Evolutionary conservation across 2,797 vertebrate genomes (phyloP).

Genomic region (Harpagifer antarcticus): DNA sequence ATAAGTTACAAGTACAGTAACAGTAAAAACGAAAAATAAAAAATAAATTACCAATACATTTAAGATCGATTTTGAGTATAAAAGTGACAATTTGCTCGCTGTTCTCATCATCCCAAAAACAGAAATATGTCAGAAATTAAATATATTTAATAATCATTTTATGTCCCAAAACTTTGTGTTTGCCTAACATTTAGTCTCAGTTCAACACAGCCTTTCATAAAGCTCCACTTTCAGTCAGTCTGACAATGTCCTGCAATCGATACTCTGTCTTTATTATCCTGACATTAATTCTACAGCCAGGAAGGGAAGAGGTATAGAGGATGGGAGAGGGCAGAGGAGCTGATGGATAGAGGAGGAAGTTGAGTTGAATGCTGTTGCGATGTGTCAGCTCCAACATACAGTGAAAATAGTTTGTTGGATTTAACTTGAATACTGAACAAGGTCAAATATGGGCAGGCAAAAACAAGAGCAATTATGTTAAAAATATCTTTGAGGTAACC

Average conservation of each 20-base stretch:
- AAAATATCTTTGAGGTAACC: not conserved
- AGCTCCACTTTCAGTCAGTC: slow-evolving; percentile 32
- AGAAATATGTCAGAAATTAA: not conserved
- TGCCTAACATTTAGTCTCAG: not conserved
- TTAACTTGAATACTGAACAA: not conserved
- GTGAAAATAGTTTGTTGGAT: not conserved
- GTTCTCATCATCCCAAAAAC: not conserved
- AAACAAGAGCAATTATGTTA: too few species aligned
- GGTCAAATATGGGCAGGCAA: not conserved
- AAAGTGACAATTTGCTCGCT: not conserved
- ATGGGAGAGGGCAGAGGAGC: not conserved
- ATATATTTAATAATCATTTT: not conserved
- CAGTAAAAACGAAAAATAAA: not conserved
- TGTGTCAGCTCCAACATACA: not conserved
- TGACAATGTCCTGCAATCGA: slow-evolving; percentile 46
- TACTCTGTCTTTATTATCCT: slow-evolving; percentile 49
- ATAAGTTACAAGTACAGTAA: not conserved
- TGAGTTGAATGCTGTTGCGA: not conserved
- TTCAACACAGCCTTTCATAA: slow-evolving; percentile 13
- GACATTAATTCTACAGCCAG: slow-evolving; percentile 58
- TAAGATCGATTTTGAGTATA: not conserved
- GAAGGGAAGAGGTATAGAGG: slow-evolving; percentile 40
- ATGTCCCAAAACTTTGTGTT: not conserved
- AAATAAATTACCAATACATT: not conserved
- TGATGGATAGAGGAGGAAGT: slow-evolving; percentile 23